Base-by-base conservation (phyloP, 2,888 invertebrate species). In the Siphonodentalium dalli region DNA sequence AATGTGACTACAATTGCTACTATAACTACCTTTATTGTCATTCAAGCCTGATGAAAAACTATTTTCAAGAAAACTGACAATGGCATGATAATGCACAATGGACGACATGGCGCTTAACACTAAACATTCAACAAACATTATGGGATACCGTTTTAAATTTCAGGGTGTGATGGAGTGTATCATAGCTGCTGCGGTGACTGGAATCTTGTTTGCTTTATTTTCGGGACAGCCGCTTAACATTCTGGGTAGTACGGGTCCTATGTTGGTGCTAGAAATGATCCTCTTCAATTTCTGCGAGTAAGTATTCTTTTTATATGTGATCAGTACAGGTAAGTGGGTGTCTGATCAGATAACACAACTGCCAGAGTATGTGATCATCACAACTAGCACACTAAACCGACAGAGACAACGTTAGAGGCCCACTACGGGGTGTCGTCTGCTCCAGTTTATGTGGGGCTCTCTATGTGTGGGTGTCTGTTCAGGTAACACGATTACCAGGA, bases 261-360 rank as follows among this genome's bases (percentile, higher is more conserved):
- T 83, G 61, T 71, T 84, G 40, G 79, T 84, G 3, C 77, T 83
- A 65, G 83, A 83, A 85, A 93, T 95, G n/a, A 98, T 98, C 73
- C 90, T 97, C 43, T 96, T 87, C 81, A 92, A 94, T 75, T 93
- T 97, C 84, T 96, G 96, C 85, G 85, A 86, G 88, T 87, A 75
- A 82, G 85, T 81, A 29, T 8, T 8, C 26, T 18, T 21, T n/a
- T n/a, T n/a, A n/a, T n/a, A n/a, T n/a, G n/a, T n/a, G n/a, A n/a
- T n/a, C n/a, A n/a, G n/a, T n/a, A n/a, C n/a, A n/a, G n/a, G n/a
- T n/a, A n/a, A n/a, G n/a, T n/a, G n/a, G n/a, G n/a, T n/a, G n/a
- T n/a, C n/a, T n/a, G n/a, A n/a, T n/a, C n/a, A n/a, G n/a, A n/a
- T n/a, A n/a, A n/a, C n/a, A n/a, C n/a, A n/a, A n/a, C n/a, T n/a